Evolutionary conservation across 2,888 invertebrate genomes (phyloP).

Genomic region (Halocaridina rubra): DNA sequence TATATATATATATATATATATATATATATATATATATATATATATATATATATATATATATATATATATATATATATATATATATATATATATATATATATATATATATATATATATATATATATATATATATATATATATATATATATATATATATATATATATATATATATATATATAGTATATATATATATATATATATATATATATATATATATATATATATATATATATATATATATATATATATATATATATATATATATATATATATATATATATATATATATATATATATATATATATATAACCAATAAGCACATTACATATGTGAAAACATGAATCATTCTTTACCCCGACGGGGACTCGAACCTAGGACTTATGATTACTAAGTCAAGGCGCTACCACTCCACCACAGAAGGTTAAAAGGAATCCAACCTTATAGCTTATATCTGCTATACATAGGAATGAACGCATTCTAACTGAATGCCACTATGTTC

Average conservation of each 20-base stretch:
- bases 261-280: background rate
- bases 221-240: background rate
- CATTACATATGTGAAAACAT: no score
- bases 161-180: background rate
- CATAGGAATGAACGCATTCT: no score
- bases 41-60: background rate
- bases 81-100: background rate
- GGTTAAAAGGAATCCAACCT: no score
- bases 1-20: background rate
- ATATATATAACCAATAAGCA: no score
- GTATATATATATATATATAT: background rate
- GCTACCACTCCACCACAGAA: no score
- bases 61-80: background rate
- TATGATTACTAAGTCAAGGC: no score
- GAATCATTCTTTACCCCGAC: no score
- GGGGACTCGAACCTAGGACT: no score
- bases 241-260: background rate
- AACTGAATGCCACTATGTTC: no score
- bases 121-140: background rate
- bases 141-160: background rate
- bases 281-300: no score
- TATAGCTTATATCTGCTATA: no score
- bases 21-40: background rate
- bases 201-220: background rate
- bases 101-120: background rate